A percentile compares a stretch with the other conserved stretches of the same genome.
Conservation (phyloP, 2,888 invertebrate genomes). For the Melikaiella ostensackeni region DNA sequence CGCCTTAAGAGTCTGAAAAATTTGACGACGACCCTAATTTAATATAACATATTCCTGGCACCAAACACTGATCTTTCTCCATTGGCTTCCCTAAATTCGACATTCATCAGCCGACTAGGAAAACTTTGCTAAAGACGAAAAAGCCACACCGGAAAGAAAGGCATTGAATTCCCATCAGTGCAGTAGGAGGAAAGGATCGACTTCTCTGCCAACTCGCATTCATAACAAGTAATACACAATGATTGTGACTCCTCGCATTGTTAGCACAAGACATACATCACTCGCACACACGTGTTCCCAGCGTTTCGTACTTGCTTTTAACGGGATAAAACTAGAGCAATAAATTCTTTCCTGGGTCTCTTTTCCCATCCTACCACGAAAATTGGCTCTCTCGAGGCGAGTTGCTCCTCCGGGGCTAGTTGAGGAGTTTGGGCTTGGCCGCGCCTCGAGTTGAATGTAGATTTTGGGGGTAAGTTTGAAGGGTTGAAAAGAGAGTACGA, state of each 20-base stretch:
- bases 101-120: neutral
- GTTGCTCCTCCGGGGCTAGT: constrained; percentile 24
- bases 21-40: neutral
- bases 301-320: constrained; percentile 20
- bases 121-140: neutral
- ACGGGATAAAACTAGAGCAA: constrained; percentile 37
- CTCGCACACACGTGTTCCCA: constrained; percentile 15
- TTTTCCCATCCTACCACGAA: constrained; percentile 13
- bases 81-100: neutral
- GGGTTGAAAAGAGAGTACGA: constrained; percentile 10
- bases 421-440: constrained; percentile 25
- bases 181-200: neutral
- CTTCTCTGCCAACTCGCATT: constrained; percentile 26
- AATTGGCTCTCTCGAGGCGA: constrained; percentile 36
- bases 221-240: constrained; percentile 25
- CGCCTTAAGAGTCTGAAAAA: neutral
- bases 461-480: constrained; percentile 19
- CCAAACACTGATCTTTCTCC: neutral
- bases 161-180: neutral
- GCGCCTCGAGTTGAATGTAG: constrained; percentile 22
- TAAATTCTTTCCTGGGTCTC: constrained; percentile 23
- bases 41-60: neutral
- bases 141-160: neutral
- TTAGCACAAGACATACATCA: constrained; percentile 31
- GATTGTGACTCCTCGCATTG: constrained; percentile 32